Evolutionary conservation across 1,140 invertebrate genomes (phyloP).

Genomic region (Stegodyphus dumicola): DNA sequence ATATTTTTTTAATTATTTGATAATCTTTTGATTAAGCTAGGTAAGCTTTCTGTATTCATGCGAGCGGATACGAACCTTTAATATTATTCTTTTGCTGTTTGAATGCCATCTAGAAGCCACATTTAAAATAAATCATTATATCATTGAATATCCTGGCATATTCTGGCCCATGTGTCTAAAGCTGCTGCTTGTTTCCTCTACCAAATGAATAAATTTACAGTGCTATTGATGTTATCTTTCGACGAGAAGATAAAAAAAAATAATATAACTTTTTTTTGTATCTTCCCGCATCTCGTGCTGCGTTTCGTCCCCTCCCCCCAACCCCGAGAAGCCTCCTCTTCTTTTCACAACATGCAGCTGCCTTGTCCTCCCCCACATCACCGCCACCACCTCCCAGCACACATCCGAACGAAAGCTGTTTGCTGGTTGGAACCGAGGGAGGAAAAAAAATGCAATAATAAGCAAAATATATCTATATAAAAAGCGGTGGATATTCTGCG

Average conservation of each 20-base stretch:
- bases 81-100: too few relatives aligned
- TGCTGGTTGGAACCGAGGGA: slow-evolving; percentile 13
- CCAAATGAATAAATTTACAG: slow-evolving; percentile 48
- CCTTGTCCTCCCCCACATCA: background rate
- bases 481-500: slow-evolving; percentile 10
- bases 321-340: background rate
- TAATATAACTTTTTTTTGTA: background rate
- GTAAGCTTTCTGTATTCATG: too few relatives aligned
- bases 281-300: background rate
- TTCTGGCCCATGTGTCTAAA: background rate
- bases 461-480: slow-evolving; percentile 30
- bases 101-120: background rate
- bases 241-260: background rate
- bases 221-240: slow-evolving; percentile 26
- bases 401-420: slow-evolving; percentile 20
- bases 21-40: too few relatives aligned
- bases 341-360: slow-evolving; percentile 12
- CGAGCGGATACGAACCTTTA: too few relatives aligned
- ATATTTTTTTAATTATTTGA: too few relatives aligned
- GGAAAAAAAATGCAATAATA: slow-evolving; percentile 20
- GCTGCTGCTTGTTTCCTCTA: background rate
- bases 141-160: background rate
- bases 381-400: background rate
- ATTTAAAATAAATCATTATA: background rate
- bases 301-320: background rate